Conservation (phyloP, 2,888 invertebrate genomes). For the Ecliptopera silaceata region DNA sequence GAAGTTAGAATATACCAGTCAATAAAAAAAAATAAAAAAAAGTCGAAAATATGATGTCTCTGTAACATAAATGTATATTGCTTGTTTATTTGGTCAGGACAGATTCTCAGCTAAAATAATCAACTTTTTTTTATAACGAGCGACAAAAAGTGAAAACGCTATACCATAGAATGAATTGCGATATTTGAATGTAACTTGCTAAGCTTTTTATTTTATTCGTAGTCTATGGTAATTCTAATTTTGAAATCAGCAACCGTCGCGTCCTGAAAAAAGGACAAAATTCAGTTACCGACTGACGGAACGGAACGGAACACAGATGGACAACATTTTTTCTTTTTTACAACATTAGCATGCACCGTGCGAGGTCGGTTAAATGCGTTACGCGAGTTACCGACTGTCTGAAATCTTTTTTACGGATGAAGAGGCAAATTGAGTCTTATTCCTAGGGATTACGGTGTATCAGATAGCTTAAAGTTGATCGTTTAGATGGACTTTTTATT, state of each 20-base stretch:
- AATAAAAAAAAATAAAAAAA: too few relatives aligned
- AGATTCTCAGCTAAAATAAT: too few relatives aligned
- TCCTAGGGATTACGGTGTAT: not conserved
- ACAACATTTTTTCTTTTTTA: conserved; percentile 48
- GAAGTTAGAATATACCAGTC: too few relatives aligned
- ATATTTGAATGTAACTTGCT: too few relatives aligned
- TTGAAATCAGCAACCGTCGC: conserved; percentile 12
- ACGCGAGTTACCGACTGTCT: conserved; percentile 44
- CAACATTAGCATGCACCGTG: conserved; percentile 71
- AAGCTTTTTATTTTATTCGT: too few relatives aligned
- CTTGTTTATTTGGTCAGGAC: too few relatives aligned
- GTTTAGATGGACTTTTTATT: conserved; percentile 1
- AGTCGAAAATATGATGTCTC: too few relatives aligned
- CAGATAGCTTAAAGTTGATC: not conserved
- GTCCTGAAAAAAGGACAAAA: conserved; percentile 46
- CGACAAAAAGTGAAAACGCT: too few relatives aligned
- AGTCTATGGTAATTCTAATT: conserved; percentile 1
- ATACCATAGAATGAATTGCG: too few relatives aligned
- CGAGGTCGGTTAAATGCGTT: conserved; percentile 71
- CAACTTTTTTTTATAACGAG: too few relatives aligned
- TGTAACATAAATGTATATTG: too few relatives aligned
- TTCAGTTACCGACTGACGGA: conserved; percentile 54
- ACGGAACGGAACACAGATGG: conserved; percentile 44
- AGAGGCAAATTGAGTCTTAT: conserved; percentile 3
- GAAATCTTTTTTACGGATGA: conserved; percentile 5